phyloP scores from a whole-genome alignment of 1,140 invertebrate genomes.

The Probaryconus sp. region DNA sequence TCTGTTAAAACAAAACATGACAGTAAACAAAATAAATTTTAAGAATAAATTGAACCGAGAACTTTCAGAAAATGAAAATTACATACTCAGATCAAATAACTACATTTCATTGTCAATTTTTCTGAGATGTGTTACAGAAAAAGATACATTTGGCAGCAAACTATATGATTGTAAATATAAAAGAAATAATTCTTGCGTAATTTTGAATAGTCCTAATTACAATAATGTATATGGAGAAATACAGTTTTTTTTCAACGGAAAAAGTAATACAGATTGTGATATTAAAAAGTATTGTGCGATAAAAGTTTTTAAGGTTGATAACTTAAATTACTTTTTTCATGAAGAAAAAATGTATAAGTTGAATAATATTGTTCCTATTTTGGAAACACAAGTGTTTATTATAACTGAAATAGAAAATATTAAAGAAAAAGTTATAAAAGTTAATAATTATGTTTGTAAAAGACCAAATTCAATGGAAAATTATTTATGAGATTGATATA shows the following conservation, averaged over 20 bases:
- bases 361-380: slow-evolving; percentile 6
- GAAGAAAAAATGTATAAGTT: slow-evolving; percentile 5
- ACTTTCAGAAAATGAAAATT: slow-evolving; percentile 13
- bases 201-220: neutral
- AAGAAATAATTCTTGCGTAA: slow-evolving; percentile 19
- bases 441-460: neutral
- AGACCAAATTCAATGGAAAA: slow-evolving; percentile 5
- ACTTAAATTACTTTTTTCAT: slow-evolving; percentile 10
- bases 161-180: slow-evolving; percentile 15
- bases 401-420: slow-evolving; percentile 5
- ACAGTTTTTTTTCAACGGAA: slow-evolving; percentile 18
- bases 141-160: slow-evolving; percentile 5
- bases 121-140: slow-evolving; percentile 5
- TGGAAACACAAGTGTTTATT: neutral
- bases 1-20: neutral
- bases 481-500: slow-evolving; percentile 7
- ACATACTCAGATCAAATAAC: too few species aligned
- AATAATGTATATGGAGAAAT: slow-evolving; percentile 30
- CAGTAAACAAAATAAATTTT: slow-evolving; percentile 2
- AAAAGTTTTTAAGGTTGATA: slow-evolving; percentile 12
- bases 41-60: slow-evolving; percentile 22
- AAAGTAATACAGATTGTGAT: slow-evolving; percentile 2
- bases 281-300: slow-evolving; percentile 20
- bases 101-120: slow-evolving; percentile 2
- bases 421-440: neutral